A percentile compares a stretch with the other conserved stretches of the same genome.
Conservation (phyloP, 2,888 invertebrate species). For the Tetranychus truncatus region DNA sequence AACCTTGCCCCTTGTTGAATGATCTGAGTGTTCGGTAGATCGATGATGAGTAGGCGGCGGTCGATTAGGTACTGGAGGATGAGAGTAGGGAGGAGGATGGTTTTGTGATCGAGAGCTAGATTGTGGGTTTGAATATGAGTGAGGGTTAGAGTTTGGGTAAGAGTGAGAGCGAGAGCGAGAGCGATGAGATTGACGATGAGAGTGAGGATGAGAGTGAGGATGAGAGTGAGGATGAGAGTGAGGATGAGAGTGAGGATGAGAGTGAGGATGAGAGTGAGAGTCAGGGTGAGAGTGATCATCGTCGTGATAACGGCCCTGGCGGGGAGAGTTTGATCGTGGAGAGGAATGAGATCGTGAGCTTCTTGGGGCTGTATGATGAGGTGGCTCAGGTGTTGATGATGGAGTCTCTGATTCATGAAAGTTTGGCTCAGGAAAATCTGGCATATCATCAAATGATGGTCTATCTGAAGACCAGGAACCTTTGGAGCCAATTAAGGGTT, state of each 20-base stretch:
- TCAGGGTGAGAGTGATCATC: too few species aligned
- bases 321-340: too few species aligned
- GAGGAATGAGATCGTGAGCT: too few species aligned
- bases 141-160: neutral
- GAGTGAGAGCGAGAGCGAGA: neutral
- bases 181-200: neutral
- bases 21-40: neutral
- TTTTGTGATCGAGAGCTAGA: neutral
- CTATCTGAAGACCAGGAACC: neutral
- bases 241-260: neutral
- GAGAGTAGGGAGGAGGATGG: neutral
- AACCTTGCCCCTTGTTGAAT: neutral
- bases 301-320: too few species aligned
- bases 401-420: too few species aligned
- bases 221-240: neutral
- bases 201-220: neutral
- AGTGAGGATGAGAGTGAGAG: neutral
- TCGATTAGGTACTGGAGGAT: neutral
- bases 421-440: neutral
- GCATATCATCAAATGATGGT: neutral
- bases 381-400: neutral
- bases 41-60: neutral
- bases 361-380: neutral
- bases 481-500: neutral
- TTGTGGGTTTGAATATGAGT: neutral